Evolutionary conservation across 2,797 vertebrate species (phyloP), one percentile per base, ranked within the genome.

Genomic region (Sebastes iracundus): DNA sequence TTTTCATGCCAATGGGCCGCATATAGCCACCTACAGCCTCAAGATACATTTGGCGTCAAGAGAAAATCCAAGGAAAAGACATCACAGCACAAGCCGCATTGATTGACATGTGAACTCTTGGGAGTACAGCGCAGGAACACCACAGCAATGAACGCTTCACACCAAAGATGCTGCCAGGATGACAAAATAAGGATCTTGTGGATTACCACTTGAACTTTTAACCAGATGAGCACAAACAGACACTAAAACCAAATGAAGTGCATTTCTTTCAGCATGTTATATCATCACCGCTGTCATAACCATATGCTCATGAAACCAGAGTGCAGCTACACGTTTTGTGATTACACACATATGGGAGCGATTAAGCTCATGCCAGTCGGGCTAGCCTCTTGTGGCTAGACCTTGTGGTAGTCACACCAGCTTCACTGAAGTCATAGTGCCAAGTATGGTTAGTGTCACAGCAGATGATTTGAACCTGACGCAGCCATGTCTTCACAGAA

Each of bases 371-470:
- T 93, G 90, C 90, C 91, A 90, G 87, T 90, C 71, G 20, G 69
- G 75, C 79, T 83, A 89, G 83, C 81, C 84, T 91, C 83, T 84
- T 92, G 93, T 83, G 93, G 92, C 82, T 72, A 88, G 88, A 88
- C 79, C 62, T 86, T 89, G 85, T 83, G 85, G 89, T 88, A 83
- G 79, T 89, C 81, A 67, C 87, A 91, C 84, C 82, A 85, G 85
- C 81, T 87, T 87, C 68, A 74, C 80, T 91, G 83, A 87, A 92
- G 87, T 89, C 87, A 82, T 79, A 61, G 74, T 85, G 92, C 85
- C 92, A 92, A 88, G 75, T 77, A 90, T 80, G 80, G 88, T 92
- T 90, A 91, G 75, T 86, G 85, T 92, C 85, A 85, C 82, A 84
- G 79, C 46, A 65, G 82, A 87, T 84, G 83, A 92, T 91, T 81